A percentile compares a stretch with the other conserved stretches of the same genome.
phyloP scores from a whole-genome alignment of 2,888 invertebrate genomes.

The Melinopterus prodromus region DNA sequence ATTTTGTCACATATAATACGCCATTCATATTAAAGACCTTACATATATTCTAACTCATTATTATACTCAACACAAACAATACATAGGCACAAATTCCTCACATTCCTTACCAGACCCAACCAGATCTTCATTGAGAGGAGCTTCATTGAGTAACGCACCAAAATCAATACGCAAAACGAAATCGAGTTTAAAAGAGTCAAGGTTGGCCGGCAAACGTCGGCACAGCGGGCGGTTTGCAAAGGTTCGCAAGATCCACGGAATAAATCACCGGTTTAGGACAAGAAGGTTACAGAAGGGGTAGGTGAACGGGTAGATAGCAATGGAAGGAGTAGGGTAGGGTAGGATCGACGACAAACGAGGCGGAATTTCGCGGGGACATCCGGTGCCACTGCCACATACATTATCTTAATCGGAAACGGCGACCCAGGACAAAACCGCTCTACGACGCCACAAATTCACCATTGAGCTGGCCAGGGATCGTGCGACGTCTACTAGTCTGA shows the following conservation, averaged over 20 bases:
- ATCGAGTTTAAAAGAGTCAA: neutral
- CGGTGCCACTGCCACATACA: constrained; percentile 41
- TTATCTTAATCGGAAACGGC: constrained; percentile 42
- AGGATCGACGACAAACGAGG: constrained; percentile 39
- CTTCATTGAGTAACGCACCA: neutral
- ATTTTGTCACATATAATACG: no score
- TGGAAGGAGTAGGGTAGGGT: neutral
- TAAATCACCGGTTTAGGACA: constrained; percentile 36
- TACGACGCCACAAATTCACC: neutral
- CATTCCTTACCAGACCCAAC: no score
- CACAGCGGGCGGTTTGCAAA: neutral
- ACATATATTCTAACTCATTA: no score
- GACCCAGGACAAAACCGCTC: neutral
- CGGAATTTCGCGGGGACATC: constrained; percentile 41
- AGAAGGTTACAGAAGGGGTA: neutral
- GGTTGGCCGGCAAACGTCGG: neutral
- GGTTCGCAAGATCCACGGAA: constrained; percentile 8
- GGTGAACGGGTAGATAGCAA: neutral
- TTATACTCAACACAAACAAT: no score
- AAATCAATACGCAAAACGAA: neutral
- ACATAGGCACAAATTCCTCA: neutral
- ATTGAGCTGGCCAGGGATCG: neutral
- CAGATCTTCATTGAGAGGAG: no score
- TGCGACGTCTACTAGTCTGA: neutral
- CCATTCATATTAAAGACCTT: no score